Evolutionary conservation across 2,888 invertebrate species (phyloP).

Genomic region (Lumbricus terrestris): DNA sequence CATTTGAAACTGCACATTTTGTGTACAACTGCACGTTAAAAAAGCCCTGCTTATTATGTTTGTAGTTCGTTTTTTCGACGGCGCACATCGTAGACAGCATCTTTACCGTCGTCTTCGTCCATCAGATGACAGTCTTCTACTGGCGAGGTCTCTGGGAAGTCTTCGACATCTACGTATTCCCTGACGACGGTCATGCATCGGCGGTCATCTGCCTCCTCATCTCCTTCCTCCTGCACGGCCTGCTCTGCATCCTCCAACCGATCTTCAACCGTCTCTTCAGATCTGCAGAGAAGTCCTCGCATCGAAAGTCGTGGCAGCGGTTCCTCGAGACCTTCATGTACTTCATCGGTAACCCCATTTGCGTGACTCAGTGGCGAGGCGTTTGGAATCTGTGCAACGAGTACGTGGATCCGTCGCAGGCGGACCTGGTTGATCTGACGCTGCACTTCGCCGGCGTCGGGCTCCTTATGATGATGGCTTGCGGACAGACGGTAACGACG

Average conservation of each 20-base stretch:
- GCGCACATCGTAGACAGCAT: conserved; percentile 11
- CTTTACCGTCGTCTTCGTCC: conserved; percentile 18
- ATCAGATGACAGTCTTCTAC: conserved; percentile 26
- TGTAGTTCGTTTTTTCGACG: not conserved
- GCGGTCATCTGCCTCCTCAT: not conserved
- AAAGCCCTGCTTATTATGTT: too few relatives aligned
- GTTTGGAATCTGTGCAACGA: conserved; percentile 26
- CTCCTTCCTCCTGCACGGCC: conserved; percentile 16
- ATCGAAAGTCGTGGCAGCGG: conserved; percentile 5
- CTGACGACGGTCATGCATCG: conserved; percentile 4
- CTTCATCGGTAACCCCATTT: conserved; percentile 14
- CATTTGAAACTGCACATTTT: too few relatives aligned
- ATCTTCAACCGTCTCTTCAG: conserved; percentile 19
- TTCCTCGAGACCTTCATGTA: conserved; percentile 19
- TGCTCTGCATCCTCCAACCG: conserved; percentile 22
- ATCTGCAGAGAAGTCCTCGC: not conserved
- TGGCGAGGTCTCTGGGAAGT: conserved; percentile 26
- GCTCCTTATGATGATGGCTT: not conserved
- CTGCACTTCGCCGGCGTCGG: not conserved
- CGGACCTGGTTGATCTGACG: not conserved
- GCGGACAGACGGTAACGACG: conserved; percentile 5
- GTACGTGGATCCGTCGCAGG: not conserved
- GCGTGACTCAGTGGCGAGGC: conserved; percentile 22
- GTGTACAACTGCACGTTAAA: too few relatives aligned
- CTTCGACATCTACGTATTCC: conserved; percentile 19